These are phyloP conservation scores for Aricia artaxerxes DNA, from an alignment of 2,888 invertebrate genomes.

Conservation along the genomic window DNA sequence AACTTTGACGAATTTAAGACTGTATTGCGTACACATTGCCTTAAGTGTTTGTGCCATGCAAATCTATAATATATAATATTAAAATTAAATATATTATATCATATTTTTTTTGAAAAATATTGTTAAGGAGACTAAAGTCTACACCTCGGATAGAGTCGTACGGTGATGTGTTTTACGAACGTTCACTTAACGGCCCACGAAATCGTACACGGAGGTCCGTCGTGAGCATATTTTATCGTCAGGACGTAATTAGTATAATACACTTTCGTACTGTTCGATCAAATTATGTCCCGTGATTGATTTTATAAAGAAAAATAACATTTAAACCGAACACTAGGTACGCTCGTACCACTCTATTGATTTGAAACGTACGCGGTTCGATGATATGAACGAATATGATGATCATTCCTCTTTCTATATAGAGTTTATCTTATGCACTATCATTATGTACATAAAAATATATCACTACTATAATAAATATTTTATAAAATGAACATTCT, in stretches of 20 bases:
- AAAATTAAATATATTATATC: too few species aligned
- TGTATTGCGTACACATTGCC: too few species aligned
- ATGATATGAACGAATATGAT: not conserved
- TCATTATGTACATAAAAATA: conserved; percentile 15
- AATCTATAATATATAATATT: too few species aligned
- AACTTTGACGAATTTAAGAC: too few species aligned
- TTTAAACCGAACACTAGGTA: conserved; percentile 35
- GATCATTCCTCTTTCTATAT: not conserved
- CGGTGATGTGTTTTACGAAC: conserved; percentile 31
- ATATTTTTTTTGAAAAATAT: too few species aligned
- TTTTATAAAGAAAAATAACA: conserved; percentile 34
- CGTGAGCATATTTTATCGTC: not conserved
- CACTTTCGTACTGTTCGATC: not conserved
- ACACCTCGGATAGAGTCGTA: not conserved
- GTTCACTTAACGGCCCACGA: conserved; percentile 22
- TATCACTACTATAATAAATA: conserved; percentile 24
- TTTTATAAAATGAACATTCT: conserved; percentile 33
- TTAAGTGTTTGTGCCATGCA: too few species aligned
- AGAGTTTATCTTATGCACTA: not conserved
- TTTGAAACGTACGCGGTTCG: conserved; percentile 30
- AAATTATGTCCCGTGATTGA: not conserved
- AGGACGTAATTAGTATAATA: conserved; percentile 13
- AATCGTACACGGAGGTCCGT: not conserved
- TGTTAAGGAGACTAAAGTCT: not conserved
- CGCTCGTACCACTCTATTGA: conserved; percentile 30